These are phyloP conservation scores for Microhierax caerulescens DNA, from an alignment of 2,797 vertebrate genomes.

Conservation along the genomic window DNA sequence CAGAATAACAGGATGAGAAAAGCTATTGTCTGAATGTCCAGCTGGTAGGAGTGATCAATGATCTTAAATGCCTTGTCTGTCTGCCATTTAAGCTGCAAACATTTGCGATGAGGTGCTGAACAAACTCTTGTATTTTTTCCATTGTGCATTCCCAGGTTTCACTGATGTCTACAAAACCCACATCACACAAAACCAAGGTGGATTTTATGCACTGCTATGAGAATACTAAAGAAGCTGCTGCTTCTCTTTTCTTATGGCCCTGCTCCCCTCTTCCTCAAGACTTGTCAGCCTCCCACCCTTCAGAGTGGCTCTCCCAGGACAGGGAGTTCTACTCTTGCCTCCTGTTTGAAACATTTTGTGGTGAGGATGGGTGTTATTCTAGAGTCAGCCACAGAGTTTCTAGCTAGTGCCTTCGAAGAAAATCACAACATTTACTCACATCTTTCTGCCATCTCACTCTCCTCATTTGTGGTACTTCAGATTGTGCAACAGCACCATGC, in stretches of 20 bases:
- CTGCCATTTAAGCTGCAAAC: not conserved
- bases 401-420: not conserved
- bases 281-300: not conserved
- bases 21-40: not conserved
- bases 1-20: not conserved
- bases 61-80: not conserved
- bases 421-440: accelerated
- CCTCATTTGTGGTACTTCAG: not conserved
- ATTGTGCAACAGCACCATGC: not conserved
- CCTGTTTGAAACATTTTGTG: not conserved
- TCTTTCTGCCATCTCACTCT: not conserved
- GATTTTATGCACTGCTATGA: not conserved
- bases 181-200: not conserved
- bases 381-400: not conserved
- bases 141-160: not conserved
- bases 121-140: not conserved
- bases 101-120: not conserved
- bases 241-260: not conserved
- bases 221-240: not conserved
- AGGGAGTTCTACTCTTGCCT: not conserved
- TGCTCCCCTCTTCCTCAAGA: not conserved
- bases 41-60: not conserved
- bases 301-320: not conserved
- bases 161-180: not conserved
- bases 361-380: not conserved